These are phyloP conservation scores for Sinopyrophorus schimmeli DNA, from an alignment of 2,888 invertebrate genomes.

Conservation along the genomic window DNA sequence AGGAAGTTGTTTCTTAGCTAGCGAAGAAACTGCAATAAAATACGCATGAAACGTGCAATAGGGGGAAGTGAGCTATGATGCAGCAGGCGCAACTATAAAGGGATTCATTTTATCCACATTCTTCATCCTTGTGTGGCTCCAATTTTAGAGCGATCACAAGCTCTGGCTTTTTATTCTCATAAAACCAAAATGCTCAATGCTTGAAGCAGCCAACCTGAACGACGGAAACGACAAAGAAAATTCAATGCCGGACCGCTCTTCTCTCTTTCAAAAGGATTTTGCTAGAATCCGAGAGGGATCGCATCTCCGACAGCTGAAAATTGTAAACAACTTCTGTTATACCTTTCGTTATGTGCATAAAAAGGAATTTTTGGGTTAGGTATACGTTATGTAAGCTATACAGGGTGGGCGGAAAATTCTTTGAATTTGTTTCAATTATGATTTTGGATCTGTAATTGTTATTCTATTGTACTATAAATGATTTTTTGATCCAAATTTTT, in stretches of 20 bases:
- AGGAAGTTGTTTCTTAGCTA: slow-evolving; percentile 15
- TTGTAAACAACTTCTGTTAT: slow-evolving; percentile 17
- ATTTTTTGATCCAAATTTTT: no score
- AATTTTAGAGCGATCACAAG: slow-evolving; percentile 32
- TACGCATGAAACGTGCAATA: slow-evolving; percentile 17
- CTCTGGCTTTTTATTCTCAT: slow-evolving; percentile 30
- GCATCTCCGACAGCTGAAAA: slow-evolving; percentile 9
- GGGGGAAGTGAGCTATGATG: slow-evolving; percentile 17
- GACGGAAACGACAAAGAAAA: slow-evolving; percentile 29
- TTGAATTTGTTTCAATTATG: no score
- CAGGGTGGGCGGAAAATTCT: no score
- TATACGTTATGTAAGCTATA: not conserved
- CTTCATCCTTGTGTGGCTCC: slow-evolving; percentile 29
- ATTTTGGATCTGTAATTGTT: no score
- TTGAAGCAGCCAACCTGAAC: slow-evolving; percentile 24
- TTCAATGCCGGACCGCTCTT: slow-evolving; percentile 17
- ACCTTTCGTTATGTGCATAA: not conserved
- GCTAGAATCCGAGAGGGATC: slow-evolving; percentile 7
- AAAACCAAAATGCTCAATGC: slow-evolving; percentile 29
- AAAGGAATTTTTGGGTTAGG: not conserved
- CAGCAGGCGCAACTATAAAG: slow-evolving; percentile 25
- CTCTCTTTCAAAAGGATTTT: slow-evolving; percentile 20
- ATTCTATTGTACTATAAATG: no score
- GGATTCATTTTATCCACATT: slow-evolving; percentile 31
- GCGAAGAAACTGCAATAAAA: slow-evolving; percentile 13